Conservation (phyloP, 2,113 vertebrate genomes). For the mouse (Mus musculus) region DNA sequence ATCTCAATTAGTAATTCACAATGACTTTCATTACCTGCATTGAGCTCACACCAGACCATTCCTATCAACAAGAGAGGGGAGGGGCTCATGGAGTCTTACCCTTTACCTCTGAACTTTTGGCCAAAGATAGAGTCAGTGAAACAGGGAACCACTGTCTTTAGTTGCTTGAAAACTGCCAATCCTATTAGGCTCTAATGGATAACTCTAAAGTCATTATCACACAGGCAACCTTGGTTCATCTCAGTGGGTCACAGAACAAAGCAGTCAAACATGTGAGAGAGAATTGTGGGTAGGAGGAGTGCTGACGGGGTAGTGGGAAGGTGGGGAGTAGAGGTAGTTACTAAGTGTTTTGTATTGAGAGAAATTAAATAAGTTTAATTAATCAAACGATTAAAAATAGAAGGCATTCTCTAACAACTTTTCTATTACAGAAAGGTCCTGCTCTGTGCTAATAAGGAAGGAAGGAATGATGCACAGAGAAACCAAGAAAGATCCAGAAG, state of each 20-base stretch:
- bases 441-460: neutral
- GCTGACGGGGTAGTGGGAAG: neutral
- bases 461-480: neutral
- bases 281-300: neutral
- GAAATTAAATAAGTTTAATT: neutral
- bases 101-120: neutral
- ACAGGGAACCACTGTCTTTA: neutral
- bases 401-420: neutral
- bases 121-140: neutral
- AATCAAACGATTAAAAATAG: neutral
- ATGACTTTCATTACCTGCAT: neutral
- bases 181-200: neutral
- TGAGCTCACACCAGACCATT: neutral
- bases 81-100: too few relatives aligned
- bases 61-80: neutral
- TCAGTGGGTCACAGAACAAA: neutral
- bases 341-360: too few relatives aligned
- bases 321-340: neutral
- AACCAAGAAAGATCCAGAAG: neutral
- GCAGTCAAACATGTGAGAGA: neutral
- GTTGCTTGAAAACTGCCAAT: neutral
- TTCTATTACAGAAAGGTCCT: neutral
- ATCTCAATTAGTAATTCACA: neutral
- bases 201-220: neutral
- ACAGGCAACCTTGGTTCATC: neutral